These are phyloP conservation scores for Heliconius hortense DNA, from an alignment of 2,888 invertebrate species.

Conservation along the genomic window DNA sequence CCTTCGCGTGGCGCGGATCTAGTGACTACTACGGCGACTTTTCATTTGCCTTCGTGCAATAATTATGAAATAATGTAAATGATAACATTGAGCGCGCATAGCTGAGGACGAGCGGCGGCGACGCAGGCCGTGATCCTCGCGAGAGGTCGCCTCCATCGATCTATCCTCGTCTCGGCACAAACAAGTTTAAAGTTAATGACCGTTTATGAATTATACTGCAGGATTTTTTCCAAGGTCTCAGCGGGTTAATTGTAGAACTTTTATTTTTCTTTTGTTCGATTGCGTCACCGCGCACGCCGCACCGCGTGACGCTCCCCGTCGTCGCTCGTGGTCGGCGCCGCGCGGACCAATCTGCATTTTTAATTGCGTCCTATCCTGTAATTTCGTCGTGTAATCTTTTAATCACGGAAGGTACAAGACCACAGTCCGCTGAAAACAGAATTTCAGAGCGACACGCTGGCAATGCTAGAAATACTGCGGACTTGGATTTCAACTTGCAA, in stretches of 20 bases:
- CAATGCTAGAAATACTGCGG: neutral
- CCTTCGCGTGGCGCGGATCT: slow-evolving; percentile 30
- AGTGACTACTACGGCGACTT: slow-evolving; percentile 33
- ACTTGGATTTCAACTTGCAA: slow-evolving; percentile 5
- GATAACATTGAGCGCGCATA: slow-evolving; percentile 30
- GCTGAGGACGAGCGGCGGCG: slow-evolving; percentile 24
- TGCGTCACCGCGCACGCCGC: slow-evolving; percentile 36
- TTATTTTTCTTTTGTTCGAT: slow-evolving; percentile 39
- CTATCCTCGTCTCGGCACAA: slow-evolving; percentile 38
- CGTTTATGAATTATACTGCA: slow-evolving; percentile 41
- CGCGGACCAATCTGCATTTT: slow-evolving; percentile 34
- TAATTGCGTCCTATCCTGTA: slow-evolving; percentile 30
- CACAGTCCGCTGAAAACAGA: slow-evolving; percentile 17
- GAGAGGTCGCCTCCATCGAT: slow-evolving; percentile 41
- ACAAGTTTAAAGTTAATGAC: slow-evolving; percentile 45
- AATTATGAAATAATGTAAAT: slow-evolving; percentile 33
- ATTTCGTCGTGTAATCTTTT: slow-evolving; percentile 35
- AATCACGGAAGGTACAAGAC: slow-evolving; percentile 29
- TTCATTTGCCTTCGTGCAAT: slow-evolving; percentile 31
- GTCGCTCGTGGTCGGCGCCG: slow-evolving; percentile 8
- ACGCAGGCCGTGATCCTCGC: slow-evolving; percentile 37
- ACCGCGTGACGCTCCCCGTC: slow-evolving; percentile 26
- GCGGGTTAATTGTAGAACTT: slow-evolving; percentile 38
- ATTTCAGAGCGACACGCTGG: slow-evolving; percentile 1
- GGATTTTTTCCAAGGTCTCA: slow-evolving; percentile 40